Percentiles rank a stretch among this genome's conserved stretches.
phyloP scores from a whole-genome alignment of 2,888 invertebrate genomes.

The Ligdia adustata region DNA sequence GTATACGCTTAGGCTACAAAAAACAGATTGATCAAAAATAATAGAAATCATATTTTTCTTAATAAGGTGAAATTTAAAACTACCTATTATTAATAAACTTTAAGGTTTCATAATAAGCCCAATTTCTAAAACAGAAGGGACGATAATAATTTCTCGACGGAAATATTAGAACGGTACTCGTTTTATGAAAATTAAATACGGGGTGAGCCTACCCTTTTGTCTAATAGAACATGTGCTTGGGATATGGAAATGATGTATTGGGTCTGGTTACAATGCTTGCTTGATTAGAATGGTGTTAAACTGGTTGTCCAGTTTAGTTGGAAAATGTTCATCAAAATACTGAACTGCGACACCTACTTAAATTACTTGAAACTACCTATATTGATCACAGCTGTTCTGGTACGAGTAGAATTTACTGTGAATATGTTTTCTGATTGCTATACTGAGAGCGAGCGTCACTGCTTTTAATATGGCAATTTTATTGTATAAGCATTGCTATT shows the following conservation, averaged over 20 bases:
- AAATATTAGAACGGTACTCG: slow-evolving; percentile 77
- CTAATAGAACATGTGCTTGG: slow-evolving; percentile 79
- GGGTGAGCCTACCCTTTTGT: slow-evolving; percentile 74
- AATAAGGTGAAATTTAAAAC: too few relatives aligned
- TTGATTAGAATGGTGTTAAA: slow-evolving; percentile 53
- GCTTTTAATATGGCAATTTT: too few relatives aligned
- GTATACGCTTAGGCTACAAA: too few relatives aligned
- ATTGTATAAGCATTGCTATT: too few relatives aligned
- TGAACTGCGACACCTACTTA: too few relatives aligned
- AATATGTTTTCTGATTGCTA: too few relatives aligned
- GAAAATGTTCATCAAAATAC: background rate
- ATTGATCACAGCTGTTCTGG: too few relatives aligned
- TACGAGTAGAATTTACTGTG: too few relatives aligned
- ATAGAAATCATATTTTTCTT: too few relatives aligned
- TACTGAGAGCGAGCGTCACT: too few relatives aligned
- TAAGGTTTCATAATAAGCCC: slow-evolving; percentile 57
- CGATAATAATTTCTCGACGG: slow-evolving; percentile 72
- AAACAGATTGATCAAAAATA: too few relatives aligned
- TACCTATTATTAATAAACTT: slow-evolving; percentile 57
- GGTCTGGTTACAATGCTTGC: slow-evolving; percentile 61
- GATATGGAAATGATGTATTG: slow-evolving; percentile 81
- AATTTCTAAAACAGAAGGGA: slow-evolving; percentile 75
- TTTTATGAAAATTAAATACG: slow-evolving; percentile 83
- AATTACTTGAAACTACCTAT: too few relatives aligned
- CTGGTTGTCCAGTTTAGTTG: slow-evolving; percentile 29